Percentiles rank a stretch among this genome's conserved stretches.
phyloP scores from a whole-genome alignment of 2,113 vertebrate species.

The Eretmochelys imbricata region DNA sequence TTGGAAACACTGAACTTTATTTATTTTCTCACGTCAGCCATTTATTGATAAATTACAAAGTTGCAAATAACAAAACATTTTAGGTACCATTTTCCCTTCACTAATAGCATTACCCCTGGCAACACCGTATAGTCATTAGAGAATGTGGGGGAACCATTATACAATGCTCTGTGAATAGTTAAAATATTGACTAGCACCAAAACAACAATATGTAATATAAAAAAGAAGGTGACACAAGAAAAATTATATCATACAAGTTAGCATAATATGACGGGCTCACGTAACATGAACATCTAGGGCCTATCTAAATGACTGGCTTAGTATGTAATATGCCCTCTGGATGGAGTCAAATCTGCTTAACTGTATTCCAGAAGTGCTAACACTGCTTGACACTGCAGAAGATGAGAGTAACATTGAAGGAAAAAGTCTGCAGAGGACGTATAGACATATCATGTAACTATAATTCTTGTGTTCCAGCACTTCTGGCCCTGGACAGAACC shows the following conservation, averaged over 20 bases:
- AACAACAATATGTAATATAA: neutral
- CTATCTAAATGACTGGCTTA: neutral
- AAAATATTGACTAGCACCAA: neutral
- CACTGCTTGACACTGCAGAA: neutral
- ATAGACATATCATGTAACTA: neutral
- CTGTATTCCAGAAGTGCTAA: neutral
- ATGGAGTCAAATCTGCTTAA: neutral
- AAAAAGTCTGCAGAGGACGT: neutral
- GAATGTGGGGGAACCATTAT: neutral
- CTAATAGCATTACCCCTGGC: neutral
- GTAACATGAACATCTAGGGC: neutral
- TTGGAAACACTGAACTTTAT: constrained; percentile 1
- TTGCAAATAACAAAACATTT: constrained; percentile 12
- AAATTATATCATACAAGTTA: neutral
- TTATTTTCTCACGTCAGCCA: neutral
- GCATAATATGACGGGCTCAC: neutral
- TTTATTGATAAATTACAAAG: constrained; percentile 16
- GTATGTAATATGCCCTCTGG: neutral
- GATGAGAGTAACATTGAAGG: neutral
- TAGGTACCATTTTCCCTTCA: neutral
- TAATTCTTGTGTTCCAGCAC: neutral
- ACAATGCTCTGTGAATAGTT: neutral
- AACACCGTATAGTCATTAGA: neutral
- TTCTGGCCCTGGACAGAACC: neutral
- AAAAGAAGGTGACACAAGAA: neutral